A percentile compares a stretch with the other conserved stretches of the same genome.
phyloP scores from a whole-genome alignment of 1,140 invertebrate genomes.

The Trachymyrmex septentrionalis region DNA sequence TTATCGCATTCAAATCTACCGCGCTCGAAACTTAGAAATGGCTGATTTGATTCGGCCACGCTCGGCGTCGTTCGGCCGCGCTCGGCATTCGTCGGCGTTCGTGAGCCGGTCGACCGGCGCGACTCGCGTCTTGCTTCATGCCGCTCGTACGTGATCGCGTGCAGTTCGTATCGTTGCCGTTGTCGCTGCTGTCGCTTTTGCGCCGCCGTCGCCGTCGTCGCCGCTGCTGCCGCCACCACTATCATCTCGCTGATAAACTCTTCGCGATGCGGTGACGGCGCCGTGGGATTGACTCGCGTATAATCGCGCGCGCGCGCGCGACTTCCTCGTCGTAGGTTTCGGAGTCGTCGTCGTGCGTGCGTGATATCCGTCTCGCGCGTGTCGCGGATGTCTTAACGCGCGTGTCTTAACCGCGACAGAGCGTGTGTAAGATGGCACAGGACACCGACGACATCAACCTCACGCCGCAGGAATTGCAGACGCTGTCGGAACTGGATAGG shows the following conservation, averaged over 20 bases:
- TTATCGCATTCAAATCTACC: neutral
- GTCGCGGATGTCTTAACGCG: slow-evolving; percentile 22
- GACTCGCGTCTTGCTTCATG: neutral
- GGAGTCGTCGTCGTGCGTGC: slow-evolving; percentile 36
- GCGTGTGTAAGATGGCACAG: slow-evolving; percentile 83
- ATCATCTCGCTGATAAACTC: slow-evolving; percentile 50
- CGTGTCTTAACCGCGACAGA: neutral
- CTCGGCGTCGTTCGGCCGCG: neutral
- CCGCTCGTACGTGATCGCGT: neutral
- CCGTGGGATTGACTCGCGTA: slow-evolving; percentile 49
- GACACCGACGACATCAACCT: slow-evolving; percentile 87
- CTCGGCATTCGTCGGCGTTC: neutral
- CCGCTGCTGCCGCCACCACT: neutral
- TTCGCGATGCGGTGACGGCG: slow-evolving; percentile 74
- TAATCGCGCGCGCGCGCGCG: slow-evolving; percentile 44
- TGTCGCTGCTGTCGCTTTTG: neutral
- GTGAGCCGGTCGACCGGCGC: too few species aligned
- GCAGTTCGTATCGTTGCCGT: neutral
- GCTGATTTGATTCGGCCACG: neutral
- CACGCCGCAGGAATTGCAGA: slow-evolving; percentile 92
- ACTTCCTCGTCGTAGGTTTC: slow-evolving; percentile 16
- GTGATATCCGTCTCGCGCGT: slow-evolving; percentile 9
- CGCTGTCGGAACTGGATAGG: slow-evolving; percentile 95
- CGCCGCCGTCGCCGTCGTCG: neutral
- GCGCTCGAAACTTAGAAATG: neutral